Conservation (phyloP, 2,888 invertebrate species). For the Lasioglossum malachurum region DNA sequence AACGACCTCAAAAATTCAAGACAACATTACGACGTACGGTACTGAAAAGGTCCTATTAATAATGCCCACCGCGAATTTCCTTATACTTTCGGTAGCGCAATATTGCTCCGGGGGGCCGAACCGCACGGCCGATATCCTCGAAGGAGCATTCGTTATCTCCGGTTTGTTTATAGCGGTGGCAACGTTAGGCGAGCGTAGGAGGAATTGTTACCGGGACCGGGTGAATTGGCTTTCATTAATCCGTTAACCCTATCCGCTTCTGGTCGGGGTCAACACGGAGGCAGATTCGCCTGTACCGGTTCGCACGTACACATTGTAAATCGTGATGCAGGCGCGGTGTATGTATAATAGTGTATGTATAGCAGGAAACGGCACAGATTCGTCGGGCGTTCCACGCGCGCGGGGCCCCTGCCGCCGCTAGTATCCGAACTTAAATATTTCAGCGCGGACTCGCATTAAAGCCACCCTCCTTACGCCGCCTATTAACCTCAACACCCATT, state of each 20-base stretch:
- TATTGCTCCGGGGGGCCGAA: not conserved
- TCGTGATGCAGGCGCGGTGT: constrained; percentile 77
- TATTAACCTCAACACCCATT: constrained; percentile 83
- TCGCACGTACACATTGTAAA: constrained; percentile 77
- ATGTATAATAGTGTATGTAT: constrained; percentile 70
- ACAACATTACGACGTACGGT: no score
- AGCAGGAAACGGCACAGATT: constrained; percentile 79
- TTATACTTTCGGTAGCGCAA: not conserved
- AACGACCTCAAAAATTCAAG: no score
- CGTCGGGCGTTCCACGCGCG: constrained; percentile 29
- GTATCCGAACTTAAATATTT: constrained; percentile 84
- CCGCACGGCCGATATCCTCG: constrained; percentile 47
- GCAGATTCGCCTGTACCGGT: not conserved
- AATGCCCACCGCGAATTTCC: not conserved
- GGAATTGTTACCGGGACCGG: constrained; percentile 60
- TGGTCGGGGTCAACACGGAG: constrained; percentile 38
- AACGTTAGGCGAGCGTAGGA: constrained; percentile 75
- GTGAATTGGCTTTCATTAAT: constrained; percentile 84
- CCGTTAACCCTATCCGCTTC: constrained; percentile 80
- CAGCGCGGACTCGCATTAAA: constrained; percentile 82
- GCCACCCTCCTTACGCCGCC: constrained; percentile 84
- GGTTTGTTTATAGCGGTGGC: constrained; percentile 80
- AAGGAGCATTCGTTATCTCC: constrained; percentile 73
- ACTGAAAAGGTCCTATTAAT: not conserved
- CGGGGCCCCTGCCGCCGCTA: constrained; percentile 70